Conservation (phyloP, 2,113 vertebrate genomes). For the Sakesphorus luctuosus region DNA sequence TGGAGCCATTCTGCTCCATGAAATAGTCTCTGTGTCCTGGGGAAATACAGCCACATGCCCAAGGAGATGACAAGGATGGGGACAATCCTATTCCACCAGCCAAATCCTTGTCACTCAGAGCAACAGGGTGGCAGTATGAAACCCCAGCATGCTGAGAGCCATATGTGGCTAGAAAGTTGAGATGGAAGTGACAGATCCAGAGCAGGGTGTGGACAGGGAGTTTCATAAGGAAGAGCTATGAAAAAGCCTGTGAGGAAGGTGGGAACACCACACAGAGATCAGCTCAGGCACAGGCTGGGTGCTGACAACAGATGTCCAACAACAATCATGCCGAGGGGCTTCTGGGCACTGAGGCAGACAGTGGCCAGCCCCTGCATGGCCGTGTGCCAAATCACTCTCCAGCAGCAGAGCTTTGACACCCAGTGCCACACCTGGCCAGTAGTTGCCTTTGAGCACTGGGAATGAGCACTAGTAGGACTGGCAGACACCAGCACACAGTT, state of each 20-base stretch:
- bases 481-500: background rate
- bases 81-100: background rate
- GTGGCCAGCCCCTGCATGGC: background rate
- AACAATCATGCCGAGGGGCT: background rate
- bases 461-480: background rate
- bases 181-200: background rate
- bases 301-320: background rate
- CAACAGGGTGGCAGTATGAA: rapidly evolving
- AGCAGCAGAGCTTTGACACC: background rate
- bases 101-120: background rate
- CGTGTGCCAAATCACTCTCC: rapidly evolving
- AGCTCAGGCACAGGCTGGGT: background rate
- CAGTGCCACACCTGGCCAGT: background rate
- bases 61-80: background rate
- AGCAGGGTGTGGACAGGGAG: background rate
- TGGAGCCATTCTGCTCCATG: rapidly evolving
- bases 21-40: background rate
- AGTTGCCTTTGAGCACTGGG: background rate
- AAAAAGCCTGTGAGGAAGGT: background rate
- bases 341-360: background rate
- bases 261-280: rapidly evolving
- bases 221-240: background rate
- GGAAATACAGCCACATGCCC: background rate
- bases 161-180: background rate
- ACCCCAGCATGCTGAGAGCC: background rate